Conservation (phyloP, 2,797 vertebrate genomes). For the Chaetodon trifasciatus region DNA sequence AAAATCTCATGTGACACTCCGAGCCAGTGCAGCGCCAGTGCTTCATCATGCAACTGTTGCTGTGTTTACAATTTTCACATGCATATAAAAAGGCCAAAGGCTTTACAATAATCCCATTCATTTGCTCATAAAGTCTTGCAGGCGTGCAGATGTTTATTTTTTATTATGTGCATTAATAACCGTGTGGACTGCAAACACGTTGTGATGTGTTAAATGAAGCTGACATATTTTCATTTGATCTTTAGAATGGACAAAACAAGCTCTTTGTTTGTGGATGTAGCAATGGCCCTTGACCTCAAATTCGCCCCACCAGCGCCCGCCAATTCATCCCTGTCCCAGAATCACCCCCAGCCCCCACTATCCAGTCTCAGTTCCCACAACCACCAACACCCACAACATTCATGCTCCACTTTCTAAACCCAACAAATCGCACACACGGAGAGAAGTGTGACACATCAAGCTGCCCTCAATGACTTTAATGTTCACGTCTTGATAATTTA, state of each 20-base stretch:
- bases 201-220: constrained; percentile 57
- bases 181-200: constrained; percentile 23
- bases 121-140: constrained; percentile 39
- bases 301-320: constrained; percentile 55
- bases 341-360: constrained; percentile 53
- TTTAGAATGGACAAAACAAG: constrained; percentile 71
- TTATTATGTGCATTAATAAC: constrained; percentile 44
- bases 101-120: constrained; percentile 28
- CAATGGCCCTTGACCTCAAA: constrained; percentile 63
- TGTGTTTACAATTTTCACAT: constrained; percentile 35
- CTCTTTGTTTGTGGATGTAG: constrained; percentile 72
- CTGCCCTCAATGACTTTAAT: constrained; percentile 5
- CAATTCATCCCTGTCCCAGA: constrained; percentile 66
- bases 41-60: constrained; percentile 17
- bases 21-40: background rate
- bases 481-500: constrained; percentile 26
- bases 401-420: constrained; percentile 62
- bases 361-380: constrained; percentile 72
- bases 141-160: constrained; percentile 35
- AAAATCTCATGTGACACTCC: constrained; percentile 32
- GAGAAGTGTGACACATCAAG: constrained; percentile 1
- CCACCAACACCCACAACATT: constrained; percentile 54
- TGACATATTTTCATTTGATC: constrained; percentile 75
- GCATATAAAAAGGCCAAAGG: constrained; percentile 27
- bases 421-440: constrained; percentile 32